Percentiles rank a stretch among this genome's conserved stretches.
phyloP scores from a whole-genome alignment of 2,797 vertebrate genomes.

The Tauraco hartlaubi region DNA sequence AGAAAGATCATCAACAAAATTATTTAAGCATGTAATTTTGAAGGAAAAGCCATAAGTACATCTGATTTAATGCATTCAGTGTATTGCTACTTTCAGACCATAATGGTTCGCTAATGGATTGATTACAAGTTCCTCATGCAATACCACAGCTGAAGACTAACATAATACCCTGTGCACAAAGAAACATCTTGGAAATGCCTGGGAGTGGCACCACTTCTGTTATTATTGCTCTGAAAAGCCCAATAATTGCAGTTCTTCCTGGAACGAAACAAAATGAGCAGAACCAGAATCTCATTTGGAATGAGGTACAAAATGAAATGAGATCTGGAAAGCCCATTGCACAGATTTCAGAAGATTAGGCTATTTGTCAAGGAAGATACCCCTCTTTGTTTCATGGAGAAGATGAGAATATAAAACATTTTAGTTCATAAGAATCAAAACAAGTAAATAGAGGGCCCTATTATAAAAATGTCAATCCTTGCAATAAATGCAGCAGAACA shows the following conservation, averaged over 20 bases:
- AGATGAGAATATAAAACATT: background rate
- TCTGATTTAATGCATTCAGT: background rate
- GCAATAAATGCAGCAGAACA: background rate
- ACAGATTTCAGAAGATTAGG: background rate
- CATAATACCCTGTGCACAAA: background rate
- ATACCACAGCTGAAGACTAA: slow-evolving; percentile 6
- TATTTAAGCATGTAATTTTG: slow-evolving; percentile 27
- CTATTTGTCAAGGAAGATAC: background rate
- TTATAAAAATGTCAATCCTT: background rate
- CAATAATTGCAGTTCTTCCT: background rate
- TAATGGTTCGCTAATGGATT: slow-evolving; percentile 46
- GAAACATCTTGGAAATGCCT: background rate
- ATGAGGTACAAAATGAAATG: background rate
- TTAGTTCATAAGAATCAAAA: background rate
- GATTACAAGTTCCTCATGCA: slow-evolving; percentile 5
- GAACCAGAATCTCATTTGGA: slow-evolving; percentile 8
- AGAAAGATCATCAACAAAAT: slow-evolving; percentile 18
- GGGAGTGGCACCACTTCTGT: background rate
- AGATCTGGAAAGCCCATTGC: background rate
- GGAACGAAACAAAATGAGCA: slow-evolving; percentile 7
- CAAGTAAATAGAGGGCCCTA: background rate
- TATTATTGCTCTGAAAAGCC: slow-evolving; percentile 17
- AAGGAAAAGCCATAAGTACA: background rate
- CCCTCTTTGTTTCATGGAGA: background rate
- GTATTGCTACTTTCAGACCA: slow-evolving; percentile 14